Base-by-base conservation (phyloP, 2,113 vertebrate genomes). In the Gopherus evgoodei region DNA sequence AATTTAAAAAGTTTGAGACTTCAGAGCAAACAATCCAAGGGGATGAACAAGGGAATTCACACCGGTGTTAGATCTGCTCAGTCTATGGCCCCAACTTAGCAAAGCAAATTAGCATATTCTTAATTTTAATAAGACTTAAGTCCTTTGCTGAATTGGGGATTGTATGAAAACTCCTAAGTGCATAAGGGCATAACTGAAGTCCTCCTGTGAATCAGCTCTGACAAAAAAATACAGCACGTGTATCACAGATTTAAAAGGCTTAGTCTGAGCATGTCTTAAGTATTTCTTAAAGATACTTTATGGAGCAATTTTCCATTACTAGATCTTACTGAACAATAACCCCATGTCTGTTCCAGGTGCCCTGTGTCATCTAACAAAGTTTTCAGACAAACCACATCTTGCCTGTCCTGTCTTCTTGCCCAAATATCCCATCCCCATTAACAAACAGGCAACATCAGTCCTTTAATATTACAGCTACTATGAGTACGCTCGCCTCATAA, bases 1-100 rank as follows among this genome's bases (percentile, higher is more conserved):
- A 93, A 90, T 96, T 97, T 95, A 96, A 93, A 96, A 93, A 29
- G 38, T 90, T 93, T 96, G 96, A 94, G 95, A 95, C 92, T 94
- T 95, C 86, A 75, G 89, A 85, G 76, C 89, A 91, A 65, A 91
- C 80, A 86, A 95, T 91, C 59, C 13, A 2, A 91, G 75, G 84
- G 83, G 86, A 69, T 91, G 88, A 93, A 94, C 90, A 80, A 8
- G 47, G 88, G 93, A 96, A 92, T 93, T 94, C 80, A 76, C 59
- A 94, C 50, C 81, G 14, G 14, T 91, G 83, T 50, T 85, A 81
- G 79, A 75, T 75, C 44, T 95, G 59, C 25, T 90, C 89, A 92
- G 56, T 75, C 91, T 65, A 78, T 54, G 62, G 89, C 57, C 72
- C 62, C 22, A 94, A 81, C 85, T 86, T 0, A 89, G 92, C 35